Evolutionary conservation across 2,888 invertebrate genomes (phyloP).

Genomic region (Sarcophaga subvicina): DNA sequence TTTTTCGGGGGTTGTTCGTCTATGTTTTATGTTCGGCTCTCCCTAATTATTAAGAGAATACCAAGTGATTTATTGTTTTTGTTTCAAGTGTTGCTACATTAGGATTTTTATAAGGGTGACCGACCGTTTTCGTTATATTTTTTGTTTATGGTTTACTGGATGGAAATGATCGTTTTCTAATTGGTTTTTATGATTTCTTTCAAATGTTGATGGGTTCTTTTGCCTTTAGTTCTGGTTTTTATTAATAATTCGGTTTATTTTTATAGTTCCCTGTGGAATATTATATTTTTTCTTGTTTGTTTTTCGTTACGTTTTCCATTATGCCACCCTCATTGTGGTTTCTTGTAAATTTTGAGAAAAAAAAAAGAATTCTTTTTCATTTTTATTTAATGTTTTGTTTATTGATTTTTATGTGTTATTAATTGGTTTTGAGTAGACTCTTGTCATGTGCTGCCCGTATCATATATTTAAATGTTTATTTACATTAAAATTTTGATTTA

Average conservation of each 20-base stretch:
- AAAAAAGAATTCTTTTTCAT: background rate
- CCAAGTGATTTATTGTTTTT: no score
- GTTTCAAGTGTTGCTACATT: no score
- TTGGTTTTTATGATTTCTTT: background rate
- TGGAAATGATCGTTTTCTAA: slow-evolving; percentile 27
- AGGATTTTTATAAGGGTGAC: slow-evolving; percentile 22
- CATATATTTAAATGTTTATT: no score
- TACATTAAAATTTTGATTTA: no score
- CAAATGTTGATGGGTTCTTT: no score
- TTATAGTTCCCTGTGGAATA: background rate
- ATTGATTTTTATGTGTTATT: slow-evolving; percentile 18
- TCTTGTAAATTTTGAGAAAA: background rate
- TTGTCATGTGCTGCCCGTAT: no score
- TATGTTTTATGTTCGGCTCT: no score
- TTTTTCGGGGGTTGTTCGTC: no score
- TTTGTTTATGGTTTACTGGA: no score
- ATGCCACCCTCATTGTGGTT: slow-evolving; percentile 19
- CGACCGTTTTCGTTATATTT: background rate
- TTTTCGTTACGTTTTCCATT: background rate
- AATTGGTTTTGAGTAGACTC: slow-evolving; percentile 9
- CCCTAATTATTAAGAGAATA: no score
- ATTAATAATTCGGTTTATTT: background rate
- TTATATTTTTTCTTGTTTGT: background rate
- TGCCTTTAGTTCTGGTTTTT: no score
- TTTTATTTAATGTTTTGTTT: slow-evolving; percentile 8